Evolutionary conservation across 2,888 invertebrate species (phyloP).

Genomic region (Microctonus brassicae): DNA sequence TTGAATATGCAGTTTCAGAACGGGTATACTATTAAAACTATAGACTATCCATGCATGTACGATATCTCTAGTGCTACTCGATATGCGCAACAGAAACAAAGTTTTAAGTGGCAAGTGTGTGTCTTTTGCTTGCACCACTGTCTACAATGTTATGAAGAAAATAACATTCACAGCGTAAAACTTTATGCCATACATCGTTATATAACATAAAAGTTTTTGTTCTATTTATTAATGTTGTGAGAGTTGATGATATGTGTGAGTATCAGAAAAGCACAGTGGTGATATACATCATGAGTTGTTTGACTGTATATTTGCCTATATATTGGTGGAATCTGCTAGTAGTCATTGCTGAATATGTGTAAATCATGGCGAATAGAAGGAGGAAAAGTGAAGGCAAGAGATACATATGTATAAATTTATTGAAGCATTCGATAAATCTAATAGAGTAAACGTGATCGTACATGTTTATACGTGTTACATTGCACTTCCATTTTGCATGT

Average conservation of each 20-base stretch:
- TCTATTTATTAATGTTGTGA: constrained; percentile 33
- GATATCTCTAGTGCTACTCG: not conserved
- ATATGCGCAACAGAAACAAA: constrained; percentile 7
- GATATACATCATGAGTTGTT: constrained; percentile 35
- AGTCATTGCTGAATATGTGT: constrained; percentile 40
- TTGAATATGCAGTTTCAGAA: not conserved
- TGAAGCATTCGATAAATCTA: constrained; percentile 46
- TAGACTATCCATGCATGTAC: too few relatives aligned
- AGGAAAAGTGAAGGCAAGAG: constrained; percentile 26
- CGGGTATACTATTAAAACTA: too few relatives aligned
- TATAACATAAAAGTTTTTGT: constrained; percentile 11
- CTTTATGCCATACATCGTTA: constrained; percentile 2
- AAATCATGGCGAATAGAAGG: constrained; percentile 34
- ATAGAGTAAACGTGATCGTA: constrained; percentile 22
- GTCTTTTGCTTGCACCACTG: not conserved
- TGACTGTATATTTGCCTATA: not conserved
- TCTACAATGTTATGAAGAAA: not conserved
- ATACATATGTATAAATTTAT: constrained; percentile 37
- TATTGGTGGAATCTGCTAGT: constrained; percentile 35
- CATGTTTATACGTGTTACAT: not conserved
- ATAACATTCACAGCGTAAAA: not conserved
- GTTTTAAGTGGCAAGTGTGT: constrained; percentile 13
- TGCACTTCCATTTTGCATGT: not conserved
- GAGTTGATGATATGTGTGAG: constrained; percentile 35
- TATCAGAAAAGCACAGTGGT: constrained; percentile 33